Conservation (phyloP, 2,888 invertebrate genomes). For the Endomychus coccineus region DNA sequence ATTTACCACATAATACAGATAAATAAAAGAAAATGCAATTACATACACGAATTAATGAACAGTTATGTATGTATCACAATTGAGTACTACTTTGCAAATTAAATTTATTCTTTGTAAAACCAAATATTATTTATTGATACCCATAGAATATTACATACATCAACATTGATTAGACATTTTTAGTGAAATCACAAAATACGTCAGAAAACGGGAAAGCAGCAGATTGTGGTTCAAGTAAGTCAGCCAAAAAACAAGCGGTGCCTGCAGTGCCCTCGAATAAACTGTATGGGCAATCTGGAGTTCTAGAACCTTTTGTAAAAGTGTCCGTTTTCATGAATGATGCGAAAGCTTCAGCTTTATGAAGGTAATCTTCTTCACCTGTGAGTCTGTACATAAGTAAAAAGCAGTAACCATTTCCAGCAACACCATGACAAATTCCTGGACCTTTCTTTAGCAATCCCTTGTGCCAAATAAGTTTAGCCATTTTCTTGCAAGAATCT, state of each 20-base stretch:
- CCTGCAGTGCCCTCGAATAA: conserved; percentile 84
- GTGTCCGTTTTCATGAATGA: conserved; percentile 61
- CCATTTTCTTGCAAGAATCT: conserved; percentile 58
- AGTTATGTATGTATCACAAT: too few relatives aligned
- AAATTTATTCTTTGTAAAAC: too few relatives aligned
- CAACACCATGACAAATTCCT: conserved; percentile 83
- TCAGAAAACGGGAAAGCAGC: conserved; percentile 82
- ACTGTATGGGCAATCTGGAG: conserved; percentile 76
- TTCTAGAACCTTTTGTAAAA: conserved; percentile 59
- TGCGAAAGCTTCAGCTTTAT: conserved; percentile 68
- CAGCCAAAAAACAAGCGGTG: conserved; percentile 73
- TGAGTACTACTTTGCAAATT: too few relatives aligned
- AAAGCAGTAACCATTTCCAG: conserved; percentile 77
- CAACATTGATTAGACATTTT: too few relatives aligned
- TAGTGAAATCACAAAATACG: conserved; percentile 52
- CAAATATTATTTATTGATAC: too few relatives aligned
- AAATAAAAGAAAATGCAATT: too few relatives aligned
- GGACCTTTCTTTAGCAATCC: conserved; percentile 82
- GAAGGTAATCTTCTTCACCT: conserved; percentile 60
- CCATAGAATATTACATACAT: too few relatives aligned
- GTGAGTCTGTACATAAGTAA: conserved; percentile 68
- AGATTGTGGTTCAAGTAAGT: conserved; percentile 62
- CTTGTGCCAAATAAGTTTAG: conserved; percentile 73
- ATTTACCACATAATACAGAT: too few relatives aligned
- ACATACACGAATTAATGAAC: too few relatives aligned